These are phyloP conservation scores for Drosophila leontia DNA, from an alignment of 1,140 invertebrate species.

Conservation along the genomic window DNA sequence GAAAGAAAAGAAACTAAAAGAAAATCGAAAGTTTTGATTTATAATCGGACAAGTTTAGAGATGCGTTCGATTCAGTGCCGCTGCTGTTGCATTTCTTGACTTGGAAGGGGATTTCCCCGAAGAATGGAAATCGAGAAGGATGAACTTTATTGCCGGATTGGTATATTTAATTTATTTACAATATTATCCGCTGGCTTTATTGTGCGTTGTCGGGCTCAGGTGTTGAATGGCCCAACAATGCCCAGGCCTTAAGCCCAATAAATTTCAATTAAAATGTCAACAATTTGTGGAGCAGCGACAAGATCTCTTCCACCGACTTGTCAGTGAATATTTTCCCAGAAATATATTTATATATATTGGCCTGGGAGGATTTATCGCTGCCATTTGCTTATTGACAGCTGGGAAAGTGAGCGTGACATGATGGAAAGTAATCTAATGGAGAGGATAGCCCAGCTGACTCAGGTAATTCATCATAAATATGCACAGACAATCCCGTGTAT, in stretches of 20 bases:
- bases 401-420: constrained; percentile 57
- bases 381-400: constrained; percentile 79
- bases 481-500: constrained; percentile 18
- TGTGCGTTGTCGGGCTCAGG: constrained; percentile 19
- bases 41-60: constrained; percentile 70
- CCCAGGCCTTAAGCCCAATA: constrained; percentile 25
- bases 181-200: constrained; percentile 32
- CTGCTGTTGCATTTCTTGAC: constrained; percentile 30
- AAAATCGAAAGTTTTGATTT: constrained; percentile 79
- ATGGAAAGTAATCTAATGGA: constrained; percentile 70
- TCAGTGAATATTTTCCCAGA: constrained; percentile 23
- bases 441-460: constrained; percentile 38
- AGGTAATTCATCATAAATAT: constrained; percentile 78
- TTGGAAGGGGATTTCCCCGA: constrained; percentile 18
- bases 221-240: constrained; percentile 29
- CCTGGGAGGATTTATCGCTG: constrained; percentile 61
- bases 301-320: constrained; percentile 52
- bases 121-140: constrained; percentile 17
- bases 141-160: constrained; percentile 20
- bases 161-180: constrained; percentile 47
- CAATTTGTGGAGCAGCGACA: constrained; percentile 43
- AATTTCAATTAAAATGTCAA: constrained; percentile 74
- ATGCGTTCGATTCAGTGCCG: constrained; percentile 50
- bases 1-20: constrained; percentile 32
- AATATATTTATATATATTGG: background rate